Base-by-base conservation (phyloP, 2,113 vertebrate species). In the Melanotaenia duboulayi region DNA sequence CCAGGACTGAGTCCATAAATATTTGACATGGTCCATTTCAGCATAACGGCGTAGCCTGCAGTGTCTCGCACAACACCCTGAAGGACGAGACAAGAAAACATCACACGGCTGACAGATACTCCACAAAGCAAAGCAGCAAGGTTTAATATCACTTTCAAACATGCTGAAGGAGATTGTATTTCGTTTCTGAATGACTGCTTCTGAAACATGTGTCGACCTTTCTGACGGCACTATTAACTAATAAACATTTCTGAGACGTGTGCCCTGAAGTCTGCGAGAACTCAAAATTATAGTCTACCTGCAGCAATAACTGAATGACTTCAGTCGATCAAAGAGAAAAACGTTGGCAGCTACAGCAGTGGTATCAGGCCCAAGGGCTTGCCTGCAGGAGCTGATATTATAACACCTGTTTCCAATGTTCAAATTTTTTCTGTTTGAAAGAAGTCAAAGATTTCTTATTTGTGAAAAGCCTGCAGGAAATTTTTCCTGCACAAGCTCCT, bases 21-120 rank as follows among this genome's bases (percentile, higher is more conserved):
- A 78, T 95, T 95, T 76, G 95, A 96, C 97, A 99, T 99, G 13
- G 96, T 96, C 98, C 98, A 99, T 81, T 97, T 97, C 64, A 99
- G 85, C 97, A 97, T 97, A 58, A 97, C 97, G 8, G 97, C 96
- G 11, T 96, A 98, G n/a, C 97, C 97, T 1, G 95, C 98, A 3
- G 98, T 97, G 82, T 96, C 94, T 59, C 97, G 94, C 68, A 97
- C 94, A 58, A 99, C 87, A 63, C 98, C 98, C 97, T 99, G 79
- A 22, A 32, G 77, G 69, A 72, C 17, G 10, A 83, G 79, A 91
- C 44, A 65, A 81, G 72, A 46, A 56, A 71, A 71, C 54, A 85
- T 74, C 62, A 35, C 61, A 60, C 46, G 0, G 0, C 62, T 65
- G 78, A 78, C 72, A 80, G 64, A 74, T 64, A 49, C 19, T 28